Base-by-base conservation (phyloP, 2,888 invertebrate genomes). In the Agrotis clavis region DNA sequence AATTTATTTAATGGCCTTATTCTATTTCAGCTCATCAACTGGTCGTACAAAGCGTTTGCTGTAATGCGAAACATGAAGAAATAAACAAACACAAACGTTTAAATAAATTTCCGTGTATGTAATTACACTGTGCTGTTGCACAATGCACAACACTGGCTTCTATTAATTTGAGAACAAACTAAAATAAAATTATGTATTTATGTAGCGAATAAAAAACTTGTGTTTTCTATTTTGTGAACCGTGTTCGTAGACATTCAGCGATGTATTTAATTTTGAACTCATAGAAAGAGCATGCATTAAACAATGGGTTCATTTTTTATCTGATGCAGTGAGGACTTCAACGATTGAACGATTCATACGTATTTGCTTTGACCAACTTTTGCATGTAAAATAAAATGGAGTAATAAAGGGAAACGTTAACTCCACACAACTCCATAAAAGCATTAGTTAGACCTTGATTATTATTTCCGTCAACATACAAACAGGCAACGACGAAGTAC, bases 41-140 rank as follows among this genome's bases (percentile, higher is more conserved):
- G 96, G 96, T 92, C 96, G 13, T 96, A 96, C 88, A 96, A 96
- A 91, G 96, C 95, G 2, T 96, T 96, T 81, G 96, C 96, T 66
- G 95, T 96, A 19, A 95, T 96, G 92, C 93, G 95, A 56, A 95
- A 95, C 76, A 94, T 94, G 94, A 95, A 96, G 89, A 95, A 94
- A 90, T 95, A 91, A 91, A 86, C 53, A 72, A 59, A 41, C 61
- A 74, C 67, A 71, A 74, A 76, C 65, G 35, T 47, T 71, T 41
- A 70, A 78, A 84, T 74, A 73, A 61, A 78, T 77, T 48, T 65
- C 75, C 51, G 57, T 62, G 62, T 71, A 66, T 61, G 85, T 83
- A 87, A 88, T 88, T 87, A 87, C 77, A 71, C 71, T 68, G 74
- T 71, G 71, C 81, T 77, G 57, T 71, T 84, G 82, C 86, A 83